Evolutionary conservation across 2,888 invertebrate species (phyloP).

Genomic region (Aradus depressus): DNA sequence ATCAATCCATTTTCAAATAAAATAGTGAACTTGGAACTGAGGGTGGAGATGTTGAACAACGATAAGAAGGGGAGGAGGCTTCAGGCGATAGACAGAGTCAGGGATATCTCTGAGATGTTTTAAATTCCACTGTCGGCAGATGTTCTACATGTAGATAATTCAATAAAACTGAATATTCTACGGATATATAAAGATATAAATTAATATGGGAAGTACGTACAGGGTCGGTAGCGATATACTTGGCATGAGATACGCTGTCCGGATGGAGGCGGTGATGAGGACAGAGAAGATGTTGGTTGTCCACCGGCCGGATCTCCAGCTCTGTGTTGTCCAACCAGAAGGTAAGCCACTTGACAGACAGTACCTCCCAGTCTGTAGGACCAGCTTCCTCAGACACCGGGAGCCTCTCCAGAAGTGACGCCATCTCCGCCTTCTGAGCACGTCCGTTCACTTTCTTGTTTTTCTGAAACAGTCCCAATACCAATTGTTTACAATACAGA

Average conservation of each 20-base stretch:
- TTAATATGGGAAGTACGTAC: conserved; percentile 32
- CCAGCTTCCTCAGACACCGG: conserved; percentile 20
- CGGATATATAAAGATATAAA: too few species aligned
- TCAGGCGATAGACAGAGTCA: too few species aligned
- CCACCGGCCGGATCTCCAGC: conserved; percentile 37
- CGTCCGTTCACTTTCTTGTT: conserved; percentile 16
- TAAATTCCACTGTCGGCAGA: too few species aligned
- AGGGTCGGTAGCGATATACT: conserved; percentile 37
- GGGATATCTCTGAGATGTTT: too few species aligned
- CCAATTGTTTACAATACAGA: too few species aligned
- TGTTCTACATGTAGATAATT: too few species aligned
- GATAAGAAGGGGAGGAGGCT: too few species aligned
- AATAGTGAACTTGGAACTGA: too few species aligned
- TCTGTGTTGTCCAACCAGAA: conserved; percentile 39
- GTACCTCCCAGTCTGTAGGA: conserved; percentile 39
- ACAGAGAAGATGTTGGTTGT: conserved; percentile 40
- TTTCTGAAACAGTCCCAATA: too few species aligned
- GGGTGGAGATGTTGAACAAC: too few species aligned
- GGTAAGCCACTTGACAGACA: conserved; percentile 43
- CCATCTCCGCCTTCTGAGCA: conserved; percentile 21
- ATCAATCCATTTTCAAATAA: too few species aligned
- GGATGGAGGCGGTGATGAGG: conserved; percentile 41
- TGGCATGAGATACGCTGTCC: conserved; percentile 38
- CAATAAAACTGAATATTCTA: too few species aligned
- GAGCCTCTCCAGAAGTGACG: conserved; percentile 21